phyloP scores from a whole-genome alignment of 2,888 invertebrate genomes.

The Nemotelus pantherinus region DNA sequence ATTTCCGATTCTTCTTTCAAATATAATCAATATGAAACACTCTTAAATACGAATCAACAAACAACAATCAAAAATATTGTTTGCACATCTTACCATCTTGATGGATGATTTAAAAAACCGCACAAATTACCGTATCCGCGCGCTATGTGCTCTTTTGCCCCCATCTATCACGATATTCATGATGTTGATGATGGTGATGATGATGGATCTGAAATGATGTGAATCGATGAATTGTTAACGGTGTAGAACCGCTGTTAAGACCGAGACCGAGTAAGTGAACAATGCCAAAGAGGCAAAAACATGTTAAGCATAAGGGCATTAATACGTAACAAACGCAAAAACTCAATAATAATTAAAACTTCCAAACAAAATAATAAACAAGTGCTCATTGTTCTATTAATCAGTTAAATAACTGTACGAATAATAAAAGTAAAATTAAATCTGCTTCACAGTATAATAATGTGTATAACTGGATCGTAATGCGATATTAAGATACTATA shows the following conservation, averaged over 20 bases:
- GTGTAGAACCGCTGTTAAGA: constrained; percentile 43
- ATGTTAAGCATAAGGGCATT: constrained; percentile 11
- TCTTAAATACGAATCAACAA: constrained; percentile 20
- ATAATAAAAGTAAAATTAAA: constrained; percentile 23
- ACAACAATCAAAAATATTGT: constrained; percentile 35
- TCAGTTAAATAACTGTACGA: constrained; percentile 23
- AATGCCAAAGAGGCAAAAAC: constrained; percentile 47
- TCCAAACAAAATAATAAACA: constrained; percentile 24
- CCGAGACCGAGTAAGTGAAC: constrained; percentile 49
- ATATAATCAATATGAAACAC: constrained; percentile 46
- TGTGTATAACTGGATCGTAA: constrained; percentile 25
- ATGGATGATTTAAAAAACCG: constrained; percentile 22
- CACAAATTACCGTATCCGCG: constrained; percentile 2
- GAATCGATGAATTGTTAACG: constrained; percentile 13
- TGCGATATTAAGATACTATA: background rate
- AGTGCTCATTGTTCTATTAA: constrained; percentile 37
- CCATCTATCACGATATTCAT: constrained; percentile 25
- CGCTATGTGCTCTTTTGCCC: constrained; percentile 9
- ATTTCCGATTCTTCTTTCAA: constrained; percentile 51
- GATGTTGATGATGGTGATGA: constrained; percentile 36
- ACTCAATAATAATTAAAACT: constrained; percentile 22
- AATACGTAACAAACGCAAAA: constrained; percentile 50
- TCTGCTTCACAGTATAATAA: constrained; percentile 27
- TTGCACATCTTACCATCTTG: constrained; percentile 16
- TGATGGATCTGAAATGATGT: constrained; percentile 36